These are phyloP conservation scores for Epinephelus cyanopodus DNA, from an alignment of 2,113 vertebrate genomes.

Conservation along the genomic window DNA sequence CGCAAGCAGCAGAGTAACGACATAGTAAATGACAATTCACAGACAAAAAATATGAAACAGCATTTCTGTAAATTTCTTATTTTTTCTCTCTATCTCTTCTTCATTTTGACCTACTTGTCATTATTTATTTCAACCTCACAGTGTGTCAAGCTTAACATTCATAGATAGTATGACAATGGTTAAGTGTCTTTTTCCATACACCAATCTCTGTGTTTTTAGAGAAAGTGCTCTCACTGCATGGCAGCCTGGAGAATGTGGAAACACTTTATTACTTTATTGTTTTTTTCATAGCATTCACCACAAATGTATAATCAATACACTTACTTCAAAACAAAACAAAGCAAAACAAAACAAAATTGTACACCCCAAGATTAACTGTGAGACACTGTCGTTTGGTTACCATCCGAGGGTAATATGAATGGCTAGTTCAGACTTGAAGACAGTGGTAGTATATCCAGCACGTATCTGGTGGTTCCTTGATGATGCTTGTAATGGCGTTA, in stretches of 20 bases:
- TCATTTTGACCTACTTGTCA: not conserved
- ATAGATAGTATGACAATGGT: not conserved
- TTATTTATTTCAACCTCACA: constrained; percentile 13
- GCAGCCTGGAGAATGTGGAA: not conserved
- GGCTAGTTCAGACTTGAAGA: not conserved
- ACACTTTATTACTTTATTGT: not conserved
- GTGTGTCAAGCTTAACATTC: constrained; percentile 1
- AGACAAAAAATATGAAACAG: not conserved
- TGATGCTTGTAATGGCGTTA: not conserved
- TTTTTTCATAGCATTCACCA: not conserved
- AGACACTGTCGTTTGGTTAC: not conserved
- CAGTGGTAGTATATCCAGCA: not conserved
- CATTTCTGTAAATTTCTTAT: constrained; percentile 2
- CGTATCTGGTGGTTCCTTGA: not conserved
- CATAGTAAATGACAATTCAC: not conserved
- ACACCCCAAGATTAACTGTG: not conserved
- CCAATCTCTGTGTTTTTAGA: constrained; percentile 11
- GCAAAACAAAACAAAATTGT: too few species aligned
- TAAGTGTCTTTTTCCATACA: not conserved
- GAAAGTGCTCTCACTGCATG: not conserved
- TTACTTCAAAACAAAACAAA: not conserved
- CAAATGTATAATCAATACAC: not conserved
- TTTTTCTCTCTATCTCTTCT: not conserved
- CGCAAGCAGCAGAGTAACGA: not conserved
- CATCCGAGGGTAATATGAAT: not conserved